Evolutionary conservation across 1,140 invertebrate genomes (phyloP).

Genomic region (Reticulitermes speratus): DNA sequence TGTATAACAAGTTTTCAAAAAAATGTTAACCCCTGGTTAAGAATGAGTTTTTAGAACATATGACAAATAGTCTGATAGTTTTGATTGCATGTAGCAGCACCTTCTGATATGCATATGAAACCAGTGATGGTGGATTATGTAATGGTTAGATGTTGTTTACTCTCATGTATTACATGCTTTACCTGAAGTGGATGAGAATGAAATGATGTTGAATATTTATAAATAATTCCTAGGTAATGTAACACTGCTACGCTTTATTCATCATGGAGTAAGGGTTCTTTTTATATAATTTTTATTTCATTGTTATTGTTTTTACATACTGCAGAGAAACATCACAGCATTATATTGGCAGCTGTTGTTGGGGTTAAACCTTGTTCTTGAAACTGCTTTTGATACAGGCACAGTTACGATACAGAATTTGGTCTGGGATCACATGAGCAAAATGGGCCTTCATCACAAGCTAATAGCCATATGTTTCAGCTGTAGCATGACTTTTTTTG

Average conservation of each 20-base stretch:
- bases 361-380: no score
- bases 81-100: background rate
- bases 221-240: background rate
- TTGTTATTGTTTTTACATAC: background rate
- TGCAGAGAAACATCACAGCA: no score
- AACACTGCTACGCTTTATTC: background rate
- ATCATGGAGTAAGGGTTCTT: background rate
- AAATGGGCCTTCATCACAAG: no score
- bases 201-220: background rate
- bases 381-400: no score
- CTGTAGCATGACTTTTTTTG: no score
- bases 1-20: no score
- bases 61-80: background rate
- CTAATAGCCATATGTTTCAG: no score
- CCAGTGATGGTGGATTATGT: background rate
- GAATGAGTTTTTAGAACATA: background rate
- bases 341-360: no score
- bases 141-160: background rate
- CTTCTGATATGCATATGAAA: background rate
- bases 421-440: no score
- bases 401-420: no score
- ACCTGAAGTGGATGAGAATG: no score
- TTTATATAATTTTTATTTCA: background rate
- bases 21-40: no score
- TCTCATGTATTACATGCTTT: background rate